phyloP scores from a whole-genome alignment of 2,888 invertebrate species.

The Macaria liturata region DNA sequence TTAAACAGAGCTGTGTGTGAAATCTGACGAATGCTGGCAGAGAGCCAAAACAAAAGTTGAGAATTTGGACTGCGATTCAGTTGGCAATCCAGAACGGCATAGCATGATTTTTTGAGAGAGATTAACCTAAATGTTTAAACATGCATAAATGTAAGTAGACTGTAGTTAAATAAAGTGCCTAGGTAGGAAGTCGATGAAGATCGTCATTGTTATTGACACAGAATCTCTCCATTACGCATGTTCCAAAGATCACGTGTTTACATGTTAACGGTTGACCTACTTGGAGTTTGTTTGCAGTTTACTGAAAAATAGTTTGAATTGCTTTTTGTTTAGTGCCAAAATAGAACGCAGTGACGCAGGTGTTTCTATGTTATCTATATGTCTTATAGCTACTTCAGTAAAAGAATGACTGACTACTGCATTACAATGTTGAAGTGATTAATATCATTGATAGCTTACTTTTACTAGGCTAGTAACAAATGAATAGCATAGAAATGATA shows the following conservation, averaged over 20 bases:
- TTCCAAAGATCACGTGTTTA: no score
- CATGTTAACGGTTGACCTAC: slow-evolving; percentile 11
- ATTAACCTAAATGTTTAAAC: neutral
- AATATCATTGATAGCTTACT: no score
- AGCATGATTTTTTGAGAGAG: neutral
- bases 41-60: slow-evolving; percentile 2
- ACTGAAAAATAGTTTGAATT: slow-evolving; percentile 3
- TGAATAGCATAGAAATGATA: no score
- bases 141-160: no score
- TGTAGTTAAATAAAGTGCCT: neutral
- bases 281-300: slow-evolving; percentile 18
- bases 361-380: no score
- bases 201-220: slow-evolving; percentile 6
- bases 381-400: no score
- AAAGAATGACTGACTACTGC: no score
- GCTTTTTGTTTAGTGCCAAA: no score
- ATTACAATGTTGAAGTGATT: no score
- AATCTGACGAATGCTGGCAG: slow-evolving; percentile 7
- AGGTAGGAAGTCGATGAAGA: neutral
- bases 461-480: no score
- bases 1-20: slow-evolving; percentile 21
- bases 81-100: neutral
- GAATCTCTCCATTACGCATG: slow-evolving; percentile 6
- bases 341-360: no score
- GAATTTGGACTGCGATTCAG: neutral